Evolutionary conservation across 2,113 vertebrate species (phyloP), one percentile per base, ranked within the genome.

Genomic region (Paracanthobrama guichenoti): DNA sequence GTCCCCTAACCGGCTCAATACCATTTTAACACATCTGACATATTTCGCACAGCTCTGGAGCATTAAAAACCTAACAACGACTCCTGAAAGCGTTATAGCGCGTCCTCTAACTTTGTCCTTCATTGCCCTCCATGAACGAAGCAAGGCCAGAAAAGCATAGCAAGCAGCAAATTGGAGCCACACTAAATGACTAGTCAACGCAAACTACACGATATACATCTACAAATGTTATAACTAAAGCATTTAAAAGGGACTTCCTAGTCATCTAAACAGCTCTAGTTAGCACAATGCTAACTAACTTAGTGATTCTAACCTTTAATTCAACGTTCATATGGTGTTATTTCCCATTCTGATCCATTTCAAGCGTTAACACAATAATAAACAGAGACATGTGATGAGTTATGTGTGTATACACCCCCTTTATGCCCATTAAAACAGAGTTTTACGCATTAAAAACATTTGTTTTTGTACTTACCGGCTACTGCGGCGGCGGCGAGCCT

Each of bases 401-500:
- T 71, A 71, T 18, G 10, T 10, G 3, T 6, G 39, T 39, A 39
- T 39, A 39, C 39, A 39, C 9, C 2, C 8, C 20, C 18, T 6
- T 22, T 69, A 12, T 0, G n/a, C 0, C 0, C 10, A n/a, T 13
- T 22, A 5, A 69, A 69, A 42, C 0, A 6, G 4, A 4, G 22
- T 42, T 69, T 22, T 42, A 69, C 22, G 0, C 35, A n/a, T 12
- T 18, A 2, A 12, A 42, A 75, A 20, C 0, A 6, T 6, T 3
- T 18, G 26, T 24, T n/a, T 20, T 57, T n/a, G 4, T 18, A 22
- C 64, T 92, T 89, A 96, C 96, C 96, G 84, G 93, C 92, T 0
- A 85, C 77, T 0, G 93, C 83, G 6, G 96, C 92, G 0, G 95
- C 95, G 1, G 95, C 92, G 62, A 90, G 87, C 79, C 90, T 89